A percentile compares a stretch with the other conserved stretches of the same genome.
Conservation (phyloP, 2,797 vertebrate genomes). For the Pygocentrus nattereri region DNA sequence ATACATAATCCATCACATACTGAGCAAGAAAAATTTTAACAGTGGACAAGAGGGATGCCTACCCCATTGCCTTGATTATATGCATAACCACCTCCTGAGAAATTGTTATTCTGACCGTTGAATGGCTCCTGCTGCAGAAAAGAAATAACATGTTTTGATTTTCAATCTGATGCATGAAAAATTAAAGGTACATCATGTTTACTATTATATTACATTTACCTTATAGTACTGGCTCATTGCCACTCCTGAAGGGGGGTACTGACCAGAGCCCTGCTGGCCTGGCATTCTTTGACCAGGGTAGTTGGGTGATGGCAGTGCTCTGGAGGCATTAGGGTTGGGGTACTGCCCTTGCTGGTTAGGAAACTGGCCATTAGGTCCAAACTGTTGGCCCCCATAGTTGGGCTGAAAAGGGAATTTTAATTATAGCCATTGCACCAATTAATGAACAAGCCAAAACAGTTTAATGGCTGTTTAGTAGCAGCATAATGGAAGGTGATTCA, state of each 20-base stretch:
- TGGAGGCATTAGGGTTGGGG: conserved; percentile 87
- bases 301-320: conserved; percentile 92
- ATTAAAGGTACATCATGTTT: too few species aligned
- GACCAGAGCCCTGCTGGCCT: conserved; percentile 90
- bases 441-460: not conserved
- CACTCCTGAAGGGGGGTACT: conserved; percentile 92
- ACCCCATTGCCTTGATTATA: conserved; percentile 90
- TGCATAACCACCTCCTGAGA: conserved; percentile 88
- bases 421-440: not conserved
- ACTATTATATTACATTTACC: conserved; percentile 70
- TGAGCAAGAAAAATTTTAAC: not conserved
- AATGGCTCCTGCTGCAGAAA: conserved; percentile 86
- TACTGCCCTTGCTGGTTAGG: conserved; percentile 96
- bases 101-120: conserved; percentile 89
- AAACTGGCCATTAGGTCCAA: conserved; percentile 97
- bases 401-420: conserved; percentile 74
- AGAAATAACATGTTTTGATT: conserved; percentile 19
- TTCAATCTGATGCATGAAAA: not conserved
- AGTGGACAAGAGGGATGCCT: conserved; percentile 44
- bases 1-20: not conserved
- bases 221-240: conserved; percentile 98
- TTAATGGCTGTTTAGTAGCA: not conserved
- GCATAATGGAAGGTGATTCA: not conserved
- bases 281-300: conserved; percentile 97
- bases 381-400: conserved; percentile 94